Evolutionary conservation across 1,140 invertebrate genomes (phyloP).

Genomic region (Drosophila repleta): DNA sequence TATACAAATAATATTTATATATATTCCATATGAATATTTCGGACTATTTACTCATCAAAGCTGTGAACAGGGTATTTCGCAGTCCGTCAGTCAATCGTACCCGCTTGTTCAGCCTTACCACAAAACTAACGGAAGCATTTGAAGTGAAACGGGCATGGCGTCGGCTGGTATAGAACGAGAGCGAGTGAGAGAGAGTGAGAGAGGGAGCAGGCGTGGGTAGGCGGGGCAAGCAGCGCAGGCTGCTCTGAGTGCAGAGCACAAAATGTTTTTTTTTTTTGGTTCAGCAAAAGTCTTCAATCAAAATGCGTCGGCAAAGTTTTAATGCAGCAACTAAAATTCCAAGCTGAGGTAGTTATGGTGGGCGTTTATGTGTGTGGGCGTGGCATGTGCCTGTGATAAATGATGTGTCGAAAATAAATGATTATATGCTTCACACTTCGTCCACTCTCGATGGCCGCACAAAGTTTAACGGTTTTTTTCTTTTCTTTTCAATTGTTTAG

Average conservation of each 20-base stretch:
- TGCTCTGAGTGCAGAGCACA: background rate
- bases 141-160: background rate
- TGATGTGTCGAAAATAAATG: constrained; percentile 82
- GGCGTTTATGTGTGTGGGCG: constrained; percentile 24
- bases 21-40: no score
- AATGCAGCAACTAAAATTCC: constrained; percentile 53
- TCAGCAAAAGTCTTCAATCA: constrained; percentile 73
- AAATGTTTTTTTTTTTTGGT: constrained; percentile 34
- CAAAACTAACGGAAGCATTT: background rate
- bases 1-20: no score
- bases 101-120: background rate
- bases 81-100: background rate
- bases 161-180: background rate
- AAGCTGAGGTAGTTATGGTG: background rate
- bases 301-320: constrained; percentile 80
- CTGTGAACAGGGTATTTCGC: background rate
- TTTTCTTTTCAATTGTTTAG: constrained; percentile 23
- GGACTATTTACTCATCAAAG: background rate
- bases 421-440: constrained; percentile 62
- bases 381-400: constrained; percentile 64
- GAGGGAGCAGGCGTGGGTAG: background rate
- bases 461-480: constrained; percentile 38
- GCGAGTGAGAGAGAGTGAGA: background rate
- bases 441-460: constrained; percentile 8
- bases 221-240: no score